Evolutionary conservation across 2,797 vertebrate genomes (phyloP).

Genomic region (Eurystomus glaucurus): DNA sequence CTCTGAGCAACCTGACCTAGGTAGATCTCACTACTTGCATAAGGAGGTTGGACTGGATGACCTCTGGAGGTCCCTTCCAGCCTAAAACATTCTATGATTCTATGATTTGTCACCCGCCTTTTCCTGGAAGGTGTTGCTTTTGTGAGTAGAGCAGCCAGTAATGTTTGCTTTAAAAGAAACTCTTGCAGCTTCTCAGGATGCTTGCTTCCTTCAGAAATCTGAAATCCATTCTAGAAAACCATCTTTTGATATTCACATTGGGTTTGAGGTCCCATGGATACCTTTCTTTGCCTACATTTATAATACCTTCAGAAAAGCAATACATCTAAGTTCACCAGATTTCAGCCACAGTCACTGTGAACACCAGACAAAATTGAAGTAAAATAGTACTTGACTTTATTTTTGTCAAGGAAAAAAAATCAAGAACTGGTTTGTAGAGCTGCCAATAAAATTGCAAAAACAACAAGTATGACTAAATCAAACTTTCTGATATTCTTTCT

Average conservation of each 20-base stretch:
- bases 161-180: neutral
- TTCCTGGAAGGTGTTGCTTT: neutral
- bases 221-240: neutral
- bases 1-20: too few relatives aligned
- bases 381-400: neutral
- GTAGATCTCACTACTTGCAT: too few relatives aligned
- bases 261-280: neutral
- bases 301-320: neutral
- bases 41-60: too few relatives aligned
- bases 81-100: too few relatives aligned
- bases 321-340: neutral
- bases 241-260: neutral
- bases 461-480: neutral
- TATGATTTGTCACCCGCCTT: neutral
- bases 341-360: neutral
- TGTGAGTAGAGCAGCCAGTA: neutral
- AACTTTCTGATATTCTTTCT: neutral
- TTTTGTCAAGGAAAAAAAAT: neutral
- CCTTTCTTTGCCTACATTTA: neutral
- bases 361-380: neutral
- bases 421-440: neutral
- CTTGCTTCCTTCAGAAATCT: neutral
- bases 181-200: neutral
- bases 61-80: too few relatives aligned
- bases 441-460: neutral